A percentile compares a stretch with the other conserved stretches of the same genome.
Conservation (phyloP, 2,888 invertebrate species). For the Rhyacophila evoluta region DNA sequence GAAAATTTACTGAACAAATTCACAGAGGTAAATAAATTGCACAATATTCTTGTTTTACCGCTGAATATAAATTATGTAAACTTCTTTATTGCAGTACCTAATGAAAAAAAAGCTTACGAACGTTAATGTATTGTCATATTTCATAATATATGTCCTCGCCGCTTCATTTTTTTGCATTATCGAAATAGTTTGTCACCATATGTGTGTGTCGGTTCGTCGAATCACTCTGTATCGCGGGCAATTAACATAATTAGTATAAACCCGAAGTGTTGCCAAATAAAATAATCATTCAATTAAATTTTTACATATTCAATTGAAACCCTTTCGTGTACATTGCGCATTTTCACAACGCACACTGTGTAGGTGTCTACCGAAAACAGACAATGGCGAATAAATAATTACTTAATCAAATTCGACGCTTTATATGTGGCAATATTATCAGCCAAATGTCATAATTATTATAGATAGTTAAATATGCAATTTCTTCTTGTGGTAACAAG, state of each 20-base stretch:
- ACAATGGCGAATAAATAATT: constrained; percentile 10
- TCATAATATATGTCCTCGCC: neutral
- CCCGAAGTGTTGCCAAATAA: constrained; percentile 35
- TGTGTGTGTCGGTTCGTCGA: neutral
- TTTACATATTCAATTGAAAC: neutral
- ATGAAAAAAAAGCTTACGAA: neutral
- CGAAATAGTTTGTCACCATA: neutral
- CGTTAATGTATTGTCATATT: neutral
- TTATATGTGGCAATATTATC: neutral
- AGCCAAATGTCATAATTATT: neutral
- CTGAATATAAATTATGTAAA: too few species aligned
- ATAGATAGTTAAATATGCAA: too few species aligned
- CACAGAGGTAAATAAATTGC: too few species aligned
- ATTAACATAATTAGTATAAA: constrained; percentile 41
- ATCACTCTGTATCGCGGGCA: constrained; percentile 30
- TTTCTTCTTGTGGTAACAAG: too few species aligned
- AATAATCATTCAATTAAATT: constrained; percentile 13
- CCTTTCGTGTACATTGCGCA: neutral
- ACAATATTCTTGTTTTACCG: too few species aligned
- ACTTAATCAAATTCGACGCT: neutral
- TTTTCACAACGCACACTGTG: neutral
- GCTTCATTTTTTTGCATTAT: neutral
- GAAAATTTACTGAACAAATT: too few species aligned
- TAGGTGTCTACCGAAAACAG: neutral
- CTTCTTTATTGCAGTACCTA: too few species aligned